Conservation (phyloP, 1,140 invertebrate genomes). For the Halesus radiatus region DNA sequence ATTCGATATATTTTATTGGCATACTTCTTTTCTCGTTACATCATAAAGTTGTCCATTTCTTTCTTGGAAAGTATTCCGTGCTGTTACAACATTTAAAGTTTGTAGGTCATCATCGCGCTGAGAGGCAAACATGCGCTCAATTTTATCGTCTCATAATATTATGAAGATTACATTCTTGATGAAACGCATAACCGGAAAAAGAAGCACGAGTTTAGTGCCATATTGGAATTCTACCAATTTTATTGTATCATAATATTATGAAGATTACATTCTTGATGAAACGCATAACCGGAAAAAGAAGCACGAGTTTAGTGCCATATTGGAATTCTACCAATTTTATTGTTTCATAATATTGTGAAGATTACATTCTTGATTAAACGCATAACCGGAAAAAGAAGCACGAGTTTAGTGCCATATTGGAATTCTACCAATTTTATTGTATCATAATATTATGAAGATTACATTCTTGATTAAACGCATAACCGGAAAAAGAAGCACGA, state of each 20-base stretch:
- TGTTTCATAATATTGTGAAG: background rate
- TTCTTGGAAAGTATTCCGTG: conserved; percentile 11
- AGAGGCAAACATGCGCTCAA: background rate
- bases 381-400: too few species aligned
- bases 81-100: background rate
- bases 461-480: too few species aligned
- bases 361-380: too few species aligned
- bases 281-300: too few species aligned
- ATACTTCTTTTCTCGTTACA: background rate
- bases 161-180: too few species aligned
- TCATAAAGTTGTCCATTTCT: conserved; percentile 9
- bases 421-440: background rate
- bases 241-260: background rate
- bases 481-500: too few species aligned
- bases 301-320: too few species aligned
- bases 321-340: background rate
- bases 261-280: too few species aligned
- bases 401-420: too few species aligned
- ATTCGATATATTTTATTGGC: background rate
- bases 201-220: too few species aligned
- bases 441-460: background rate
- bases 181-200: too few species aligned
- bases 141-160: background rate
- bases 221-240: background rate
- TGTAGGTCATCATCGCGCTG: background rate